Evolutionary conservation across 2,113 vertebrate genomes (phyloP).

Genomic region (Corythornis madagascariensis): DNA sequence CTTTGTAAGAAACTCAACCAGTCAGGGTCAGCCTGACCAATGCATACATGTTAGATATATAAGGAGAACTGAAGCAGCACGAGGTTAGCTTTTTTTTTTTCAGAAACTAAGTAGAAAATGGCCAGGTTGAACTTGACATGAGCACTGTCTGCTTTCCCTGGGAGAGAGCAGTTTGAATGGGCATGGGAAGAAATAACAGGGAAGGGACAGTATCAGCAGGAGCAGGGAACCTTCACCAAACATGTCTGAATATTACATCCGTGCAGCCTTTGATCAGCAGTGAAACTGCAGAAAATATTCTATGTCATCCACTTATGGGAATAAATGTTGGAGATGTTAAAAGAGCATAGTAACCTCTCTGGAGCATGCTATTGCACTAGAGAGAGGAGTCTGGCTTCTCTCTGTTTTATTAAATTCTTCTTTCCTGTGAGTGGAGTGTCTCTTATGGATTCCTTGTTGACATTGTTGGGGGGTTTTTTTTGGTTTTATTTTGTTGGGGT

Average conservation of each 20-base stretch:
- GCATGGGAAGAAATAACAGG: background rate
- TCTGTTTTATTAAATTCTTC: constrained; percentile 46
- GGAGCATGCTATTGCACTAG: background rate
- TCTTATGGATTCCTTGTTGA: constrained; percentile 1
- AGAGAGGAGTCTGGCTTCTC: background rate
- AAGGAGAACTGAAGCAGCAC: background rate
- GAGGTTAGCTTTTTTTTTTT: background rate
- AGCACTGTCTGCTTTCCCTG: background rate
- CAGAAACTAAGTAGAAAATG: background rate
- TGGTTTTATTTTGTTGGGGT: too few species aligned
- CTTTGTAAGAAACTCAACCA: background rate
- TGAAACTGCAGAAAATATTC: background rate
- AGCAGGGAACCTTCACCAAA: background rate
- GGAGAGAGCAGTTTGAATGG: background rate
- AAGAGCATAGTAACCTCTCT: background rate
- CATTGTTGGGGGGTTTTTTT: background rate
- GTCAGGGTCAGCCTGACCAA: background rate
- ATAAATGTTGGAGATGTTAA: constrained; percentile 12
- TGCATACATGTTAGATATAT: fast-evolving
- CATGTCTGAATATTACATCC: background rate
- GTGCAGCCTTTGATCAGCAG: constrained; percentile 1
- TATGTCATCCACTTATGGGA: background rate
- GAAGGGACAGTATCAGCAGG: background rate
- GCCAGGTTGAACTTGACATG: background rate
- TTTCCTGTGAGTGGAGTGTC: background rate